Evolutionary conservation across 2,888 invertebrate species (phyloP), one percentile per base, ranked within the genome.

Genomic region (Nebria brevicollis): DNA sequence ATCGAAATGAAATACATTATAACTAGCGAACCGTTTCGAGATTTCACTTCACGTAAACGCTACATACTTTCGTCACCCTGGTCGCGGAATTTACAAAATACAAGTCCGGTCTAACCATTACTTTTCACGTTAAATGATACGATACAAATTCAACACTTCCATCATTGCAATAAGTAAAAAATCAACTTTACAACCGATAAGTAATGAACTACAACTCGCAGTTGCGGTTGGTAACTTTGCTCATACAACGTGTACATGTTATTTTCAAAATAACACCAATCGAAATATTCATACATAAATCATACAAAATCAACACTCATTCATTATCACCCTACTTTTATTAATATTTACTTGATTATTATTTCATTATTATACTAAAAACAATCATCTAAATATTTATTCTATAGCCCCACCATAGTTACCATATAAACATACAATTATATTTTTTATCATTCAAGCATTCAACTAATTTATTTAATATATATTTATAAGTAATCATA

Each of bases 61-160:
- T 77, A 81, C 81, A 81, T 81, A 81, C 64, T 81, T 73, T 20
- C 75, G 43, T 25, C 41, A 77, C 34, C 43, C 42, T 66, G 64
- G 65, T 43, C 65, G 41, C 26, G 72, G 34, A 25, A 72, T 76
- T 64, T 34, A 54, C 81, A 72, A 34, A 76, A 68, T 54, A 54
- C 54, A 54, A 34, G 34, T 5, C 54, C 11, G 54, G 54, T 11
- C 64, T 76, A 66, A 66, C 20, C 75, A 75, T 70, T 41, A 77
- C 42, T 65, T 65, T 72, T 77, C 13, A 2, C 54, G 77, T 81
- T 81, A 81, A 81, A 81, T 81, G 34, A 72, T 77, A 72, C 77
- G 42, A 81, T 77, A 81, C 73, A 81, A 81, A 81, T 77, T 66
- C 77, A 77, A 77, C 81, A 81, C 81, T 77, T 81, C 81, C 81